phyloP scores from a whole-genome alignment of 2,797 vertebrate species.

The Sebastes oblongus region DNA sequence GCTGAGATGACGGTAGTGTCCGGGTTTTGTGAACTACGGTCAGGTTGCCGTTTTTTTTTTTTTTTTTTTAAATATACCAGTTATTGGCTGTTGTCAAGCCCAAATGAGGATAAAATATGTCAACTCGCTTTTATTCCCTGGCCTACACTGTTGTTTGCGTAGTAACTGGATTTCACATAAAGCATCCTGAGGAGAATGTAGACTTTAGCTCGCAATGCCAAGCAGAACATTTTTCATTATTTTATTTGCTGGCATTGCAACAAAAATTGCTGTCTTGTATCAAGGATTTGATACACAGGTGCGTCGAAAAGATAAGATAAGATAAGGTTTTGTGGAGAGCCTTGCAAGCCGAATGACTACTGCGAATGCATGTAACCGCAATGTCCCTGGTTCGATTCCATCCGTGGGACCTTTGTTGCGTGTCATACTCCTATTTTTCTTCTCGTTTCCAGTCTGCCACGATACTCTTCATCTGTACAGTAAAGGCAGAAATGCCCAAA shows the following conservation, averaged over 20 bases:
- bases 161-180: neutral
- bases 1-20: constrained; percentile 15
- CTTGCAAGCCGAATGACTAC: neutral
- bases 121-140: constrained; percentile 5
- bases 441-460: neutral
- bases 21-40: neutral
- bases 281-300: neutral
- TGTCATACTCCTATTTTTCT: neutral
- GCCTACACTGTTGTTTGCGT: neutral
- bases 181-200: neutral
- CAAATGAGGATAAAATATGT: constrained; percentile 29
- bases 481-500: neutral
- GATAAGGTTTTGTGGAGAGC: neutral
- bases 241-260: neutral
- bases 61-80: neutral
- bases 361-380: neutral
- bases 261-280: neutral
- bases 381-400: neutral
- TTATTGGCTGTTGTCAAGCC: neutral
- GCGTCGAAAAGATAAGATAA: neutral
- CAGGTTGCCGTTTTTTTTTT: neutral
- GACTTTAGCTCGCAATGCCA: neutral
- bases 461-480: neutral
- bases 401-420: neutral
- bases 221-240: neutral